phyloP scores from a whole-genome alignment of 2,113 vertebrate genomes.

The Scalopus aquaticus region DNA sequence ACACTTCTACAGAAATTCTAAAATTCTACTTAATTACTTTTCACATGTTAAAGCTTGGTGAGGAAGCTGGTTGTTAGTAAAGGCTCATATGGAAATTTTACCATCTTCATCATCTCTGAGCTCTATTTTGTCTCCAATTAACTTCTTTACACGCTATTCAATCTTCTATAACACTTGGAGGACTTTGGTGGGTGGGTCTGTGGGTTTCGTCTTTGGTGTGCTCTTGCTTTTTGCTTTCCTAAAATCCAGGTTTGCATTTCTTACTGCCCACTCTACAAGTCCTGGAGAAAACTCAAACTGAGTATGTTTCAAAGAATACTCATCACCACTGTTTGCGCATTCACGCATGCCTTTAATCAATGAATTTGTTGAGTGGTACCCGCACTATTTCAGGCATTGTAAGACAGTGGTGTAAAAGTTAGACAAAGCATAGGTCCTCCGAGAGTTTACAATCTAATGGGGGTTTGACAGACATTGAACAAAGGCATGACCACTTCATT shows the following conservation, averaged over 20 bases:
- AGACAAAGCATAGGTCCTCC: not conserved
- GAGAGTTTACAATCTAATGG: not conserved
- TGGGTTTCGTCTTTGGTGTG: not conserved
- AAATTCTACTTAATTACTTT: not conserved
- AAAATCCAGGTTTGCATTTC: not conserved
- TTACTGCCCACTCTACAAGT: not conserved
- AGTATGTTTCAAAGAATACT: not conserved
- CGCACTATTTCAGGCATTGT: not conserved
- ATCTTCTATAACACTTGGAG: not conserved
- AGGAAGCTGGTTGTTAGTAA: not conserved
- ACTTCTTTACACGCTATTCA: not conserved
- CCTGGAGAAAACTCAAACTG: conserved; percentile 23
- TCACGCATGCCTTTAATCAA: not conserved
- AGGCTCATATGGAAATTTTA: conserved; percentile 10
- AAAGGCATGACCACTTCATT: not conserved
- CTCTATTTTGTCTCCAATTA: not conserved
- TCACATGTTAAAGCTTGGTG: not conserved
- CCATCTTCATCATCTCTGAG: not conserved
- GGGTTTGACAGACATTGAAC: not conserved
- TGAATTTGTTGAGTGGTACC: not conserved
- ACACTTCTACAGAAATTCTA: not conserved
- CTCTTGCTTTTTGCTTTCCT: not conserved
- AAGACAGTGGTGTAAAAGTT: not conserved
- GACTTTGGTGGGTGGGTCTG: not conserved
- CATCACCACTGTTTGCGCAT: not conserved